Conservation (phyloP, 2,797 vertebrate species). For the Rhinatrema bivittatum region DNA sequence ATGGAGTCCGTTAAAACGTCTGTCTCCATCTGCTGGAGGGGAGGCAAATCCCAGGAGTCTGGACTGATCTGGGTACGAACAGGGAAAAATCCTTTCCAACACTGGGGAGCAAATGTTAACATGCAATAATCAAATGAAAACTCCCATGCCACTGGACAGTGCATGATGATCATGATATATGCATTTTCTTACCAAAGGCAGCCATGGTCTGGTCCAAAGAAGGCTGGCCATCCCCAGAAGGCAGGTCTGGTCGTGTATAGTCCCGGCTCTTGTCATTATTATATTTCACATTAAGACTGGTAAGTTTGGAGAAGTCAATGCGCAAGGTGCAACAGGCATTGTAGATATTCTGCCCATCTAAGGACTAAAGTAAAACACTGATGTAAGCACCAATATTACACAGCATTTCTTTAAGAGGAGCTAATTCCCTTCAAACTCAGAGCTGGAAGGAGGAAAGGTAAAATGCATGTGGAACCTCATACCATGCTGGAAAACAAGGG, state of each 20-base stretch:
- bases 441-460: not conserved
- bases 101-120: no score
- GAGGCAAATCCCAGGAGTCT: no score
- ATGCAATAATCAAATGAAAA: no score
- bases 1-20: no score
- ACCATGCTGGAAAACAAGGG: rapidly evolving
- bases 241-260: constrained; percentile 87
- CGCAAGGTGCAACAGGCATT: constrained; percentile 91
- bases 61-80: no score
- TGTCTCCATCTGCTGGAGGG: no score
- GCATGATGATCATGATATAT: no score
- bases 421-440: not conserved
- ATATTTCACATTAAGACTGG: constrained; percentile 89
- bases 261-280: constrained; percentile 95
- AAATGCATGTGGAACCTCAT: rapidly evolving
- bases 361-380: constrained; percentile 67
- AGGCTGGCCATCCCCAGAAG: constrained; percentile 80
- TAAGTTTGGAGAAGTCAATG: constrained; percentile 93
- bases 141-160: no score
- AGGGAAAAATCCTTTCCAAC: no score
- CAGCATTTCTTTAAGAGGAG: no score
- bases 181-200: constrained; percentile 89
- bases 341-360: constrained; percentile 95
- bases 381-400: no score
- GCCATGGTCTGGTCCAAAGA: constrained; percentile 79